Evolutionary conservation across 1,140 invertebrate genomes (phyloP).

Genomic region (Halyomorpha halys): DNA sequence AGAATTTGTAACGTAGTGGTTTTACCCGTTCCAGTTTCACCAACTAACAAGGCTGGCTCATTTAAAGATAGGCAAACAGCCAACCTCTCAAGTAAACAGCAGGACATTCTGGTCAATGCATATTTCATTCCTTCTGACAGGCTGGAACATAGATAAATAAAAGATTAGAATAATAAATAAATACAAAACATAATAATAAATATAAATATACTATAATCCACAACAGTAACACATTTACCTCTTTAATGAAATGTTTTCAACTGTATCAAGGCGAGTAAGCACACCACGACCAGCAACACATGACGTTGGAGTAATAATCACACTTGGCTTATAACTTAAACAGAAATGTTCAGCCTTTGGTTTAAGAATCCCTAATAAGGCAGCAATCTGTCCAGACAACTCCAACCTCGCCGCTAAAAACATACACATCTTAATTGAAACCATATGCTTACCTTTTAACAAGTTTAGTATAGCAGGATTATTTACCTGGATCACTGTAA

Average conservation of each 20-base stretch:
- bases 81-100: slow-evolving; percentile 76
- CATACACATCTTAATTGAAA: not conserved
- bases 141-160: slow-evolving; percentile 22
- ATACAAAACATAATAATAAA: too few species aligned
- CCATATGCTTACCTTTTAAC: too few species aligned
- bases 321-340: slow-evolving; percentile 63
- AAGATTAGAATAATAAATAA: slow-evolving; percentile 2
- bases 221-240: not conserved
- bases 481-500: slow-evolving; percentile 44
- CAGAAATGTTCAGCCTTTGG: slow-evolving; percentile 73
- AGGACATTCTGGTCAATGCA: slow-evolving; percentile 68
- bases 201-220: too few species aligned
- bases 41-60: slow-evolving; percentile 90
- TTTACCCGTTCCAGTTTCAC: slow-evolving; percentile 98
- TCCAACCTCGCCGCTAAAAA: slow-evolving; percentile 45
- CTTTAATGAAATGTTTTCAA: slow-evolving; percentile 10
- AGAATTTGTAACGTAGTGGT: slow-evolving; percentile 93
- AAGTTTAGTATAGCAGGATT: too few species aligned
- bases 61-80: slow-evolving; percentile 65
- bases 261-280: slow-evolving; percentile 32
- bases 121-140: slow-evolving; percentile 44
- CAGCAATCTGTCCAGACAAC: slow-evolving; percentile 61
- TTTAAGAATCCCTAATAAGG: slow-evolving; percentile 71
- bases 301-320: slow-evolving; percentile 42
- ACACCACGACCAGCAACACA: slow-evolving; percentile 45